Evolutionary conservation across 1,140 invertebrate genomes (phyloP), one percentile per base, ranked within the genome.

Genomic region (Parasteatoda tepidariorum): DNA sequence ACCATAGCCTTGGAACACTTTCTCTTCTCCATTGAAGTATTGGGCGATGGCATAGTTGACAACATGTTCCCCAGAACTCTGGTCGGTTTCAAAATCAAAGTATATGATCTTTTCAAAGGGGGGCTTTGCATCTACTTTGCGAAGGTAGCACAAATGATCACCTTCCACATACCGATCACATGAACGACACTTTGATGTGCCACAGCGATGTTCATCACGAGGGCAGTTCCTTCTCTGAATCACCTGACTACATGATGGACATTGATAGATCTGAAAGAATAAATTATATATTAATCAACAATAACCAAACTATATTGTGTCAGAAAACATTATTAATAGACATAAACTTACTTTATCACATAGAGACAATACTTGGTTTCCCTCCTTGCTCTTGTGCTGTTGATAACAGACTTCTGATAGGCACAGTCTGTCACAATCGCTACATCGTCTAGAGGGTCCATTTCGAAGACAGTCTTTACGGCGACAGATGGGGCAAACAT

Each of bases 11-110:
- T 41, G 5, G 33, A 74, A 34, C 1, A 59, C 13, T 7, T 28
- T 28, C 33, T 74, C 71, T 6, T 2, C 5, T 0, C 71, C 71
- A 24, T 61, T 38, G 4, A 6, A 3, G 26, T 74, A 74, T 24
- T 59, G 28, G 7, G 54, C 71, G 0, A 74, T 55, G 13, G 15
- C 54, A 33, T 59, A 74, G 26, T 74, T 74, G 3, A 33, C 71
- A 6, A 59, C 13, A n/a, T 74, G 54, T 33, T 74, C 54, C 6
- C 26, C 54, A 9, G 54, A 18, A 0, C 9, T 1, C 26, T 74
- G 71, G 11, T 74, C 28, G 2, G 55, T 74, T 24, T 74, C 31
- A 61, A 74, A 61, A 26, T 74, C 54, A n/a, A 59, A 59, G 54
- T 59, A 74, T 3, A 74, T 33, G n/a, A 61, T 9, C 38, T 2